A percentile compares a stretch with the other conserved stretches of the same genome.
These are phyloP conservation scores for Tyria jacobaeae DNA, from an alignment of 2,888 invertebrate species.

Conservation along the genomic window DNA sequence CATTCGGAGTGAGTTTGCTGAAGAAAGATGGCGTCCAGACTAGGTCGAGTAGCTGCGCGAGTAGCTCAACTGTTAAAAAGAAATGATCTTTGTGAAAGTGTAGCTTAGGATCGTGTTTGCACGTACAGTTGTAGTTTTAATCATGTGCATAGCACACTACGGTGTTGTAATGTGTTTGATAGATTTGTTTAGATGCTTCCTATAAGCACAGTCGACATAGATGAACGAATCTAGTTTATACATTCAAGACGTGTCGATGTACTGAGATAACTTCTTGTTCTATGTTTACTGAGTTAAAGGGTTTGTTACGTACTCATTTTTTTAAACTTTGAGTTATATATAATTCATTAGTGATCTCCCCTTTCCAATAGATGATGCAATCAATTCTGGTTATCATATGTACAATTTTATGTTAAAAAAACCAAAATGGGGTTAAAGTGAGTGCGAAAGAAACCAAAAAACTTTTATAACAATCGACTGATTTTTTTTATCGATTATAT, in stretches of 20 bases:
- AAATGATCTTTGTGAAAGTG: constrained; percentile 77
- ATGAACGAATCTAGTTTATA: not conserved
- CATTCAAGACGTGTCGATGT: not conserved
- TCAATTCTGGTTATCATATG: too few relatives aligned
- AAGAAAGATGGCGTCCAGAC: constrained; percentile 83
- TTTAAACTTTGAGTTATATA: not conserved
- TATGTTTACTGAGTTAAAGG: not conserved
- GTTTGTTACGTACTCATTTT: not conserved
- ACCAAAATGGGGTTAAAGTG: not conserved
- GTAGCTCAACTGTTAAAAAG: constrained; percentile 78
- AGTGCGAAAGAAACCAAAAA: not conserved
- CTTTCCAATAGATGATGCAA: too few relatives aligned
- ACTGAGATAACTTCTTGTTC: not conserved
- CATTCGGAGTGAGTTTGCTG: constrained; percentile 73
- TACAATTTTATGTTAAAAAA: not conserved
- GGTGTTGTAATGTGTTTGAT: constrained; percentile 51
- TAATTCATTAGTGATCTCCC: not conserved
- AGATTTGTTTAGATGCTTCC: constrained; percentile 57
- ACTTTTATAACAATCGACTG: constrained; percentile 60
- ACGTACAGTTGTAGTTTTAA: constrained; percentile 41
- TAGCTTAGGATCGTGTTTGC: constrained; percentile 51
- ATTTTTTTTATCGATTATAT: constrained; percentile 67
- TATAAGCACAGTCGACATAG: constrained; percentile 17
- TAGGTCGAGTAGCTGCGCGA: constrained; percentile 78
- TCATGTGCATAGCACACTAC: constrained; percentile 49